Evolutionary conservation across 2,113 vertebrate species (phyloP), one percentile per base, ranked within the genome.

Genomic region (Mellivora capensis): DNA sequence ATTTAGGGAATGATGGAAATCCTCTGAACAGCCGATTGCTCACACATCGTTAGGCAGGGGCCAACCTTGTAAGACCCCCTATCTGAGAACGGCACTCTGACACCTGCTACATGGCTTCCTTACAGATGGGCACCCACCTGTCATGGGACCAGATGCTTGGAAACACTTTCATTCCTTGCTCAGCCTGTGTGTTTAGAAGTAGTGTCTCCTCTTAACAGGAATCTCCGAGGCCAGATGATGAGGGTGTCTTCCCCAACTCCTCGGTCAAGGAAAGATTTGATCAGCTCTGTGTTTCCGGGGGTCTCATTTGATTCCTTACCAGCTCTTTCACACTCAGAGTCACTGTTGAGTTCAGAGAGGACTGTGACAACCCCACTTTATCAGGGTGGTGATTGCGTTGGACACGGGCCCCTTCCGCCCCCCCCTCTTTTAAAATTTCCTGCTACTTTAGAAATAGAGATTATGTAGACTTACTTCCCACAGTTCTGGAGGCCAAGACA

Each of bases 351-450:
- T 25, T 76, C 31, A 59, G 2, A 59, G 20, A 29, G 39, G 29
- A 27, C 71, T 1, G 7, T 1, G 18, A 12, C 17, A 5, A 4
- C 49, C n/a, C 25, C 5, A 4, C 15, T 14, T 31, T 37, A 25
- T 54, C n/a, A 31, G 1, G 6, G 25, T 2, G 18, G 31, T 67
- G 37, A 27, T 39, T 44, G 69, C 2, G 29, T 20, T 59, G 1
- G 12, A 76, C 1, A 42, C 3, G 13, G 8, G 20, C 39, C 5
- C 7, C 18, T n/a, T 59, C 18, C 3, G 13, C 49, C 15, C 13
- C 12, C 6, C 12, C 12, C 6, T 7, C 39, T 17, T 89, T 44
- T 34, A 31, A 23, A 76, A 25, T 25, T 6, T 11, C 87, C 29
- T 44, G 27, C 52, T 34, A 44, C 4, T 44, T 76, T 20, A 29